Percentiles rank a stretch among this genome's conserved stretches.
These are phyloP conservation scores for Zeuzera pyrina DNA, from an alignment of 2,888 invertebrate genomes.

Conservation along the genomic window DNA sequence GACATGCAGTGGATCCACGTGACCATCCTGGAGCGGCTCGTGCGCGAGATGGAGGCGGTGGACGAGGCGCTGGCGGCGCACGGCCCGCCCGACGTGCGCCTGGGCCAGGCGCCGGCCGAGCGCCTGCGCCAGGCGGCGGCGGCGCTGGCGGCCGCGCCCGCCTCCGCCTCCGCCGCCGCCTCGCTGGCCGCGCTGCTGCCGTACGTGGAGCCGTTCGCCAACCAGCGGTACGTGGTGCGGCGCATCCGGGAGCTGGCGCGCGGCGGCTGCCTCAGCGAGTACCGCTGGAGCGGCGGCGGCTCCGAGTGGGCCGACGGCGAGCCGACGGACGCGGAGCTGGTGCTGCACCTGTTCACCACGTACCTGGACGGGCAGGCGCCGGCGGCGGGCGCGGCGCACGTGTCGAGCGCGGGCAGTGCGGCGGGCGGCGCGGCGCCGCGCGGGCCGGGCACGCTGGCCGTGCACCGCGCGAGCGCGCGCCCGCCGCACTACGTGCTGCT, in stretches of 20 bases:
- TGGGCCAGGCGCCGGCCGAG: slow-evolving; percentile 38
- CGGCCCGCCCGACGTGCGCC: slow-evolving; percentile 60
- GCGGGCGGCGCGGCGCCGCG: slow-evolving; percentile 53
- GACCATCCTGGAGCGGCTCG: slow-evolving; percentile 84
- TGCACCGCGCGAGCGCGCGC: slow-evolving; percentile 65
- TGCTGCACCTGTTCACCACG: slow-evolving; percentile 88
- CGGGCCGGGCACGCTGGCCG: slow-evolving; percentile 67
- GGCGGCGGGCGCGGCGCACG: slow-evolving; percentile 61
- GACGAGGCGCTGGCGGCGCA: slow-evolving; percentile 80
- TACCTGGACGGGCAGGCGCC: slow-evolving; percentile 85
- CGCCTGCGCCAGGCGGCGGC: slow-evolving; percentile 79
- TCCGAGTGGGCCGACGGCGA: slow-evolving; percentile 86
- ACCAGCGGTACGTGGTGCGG: slow-evolving; percentile 89
- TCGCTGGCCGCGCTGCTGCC: slow-evolving; percentile 75
- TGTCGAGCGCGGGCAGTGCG: slow-evolving; percentile 61
- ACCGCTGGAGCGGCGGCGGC: slow-evolving; percentile 90
- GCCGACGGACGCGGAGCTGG: slow-evolving; percentile 90
- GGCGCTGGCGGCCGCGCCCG: slow-evolving; percentile 37
- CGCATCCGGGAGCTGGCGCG: slow-evolving; percentile 84
- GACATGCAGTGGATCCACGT: slow-evolving; percentile 84
- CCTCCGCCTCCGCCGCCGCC: slow-evolving; percentile 66
- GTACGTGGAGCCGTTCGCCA: slow-evolving; percentile 85
- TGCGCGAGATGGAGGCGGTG: slow-evolving; percentile 80
- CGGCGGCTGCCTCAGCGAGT: slow-evolving; percentile 91
- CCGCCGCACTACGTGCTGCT: slow-evolving; percentile 83